These are phyloP conservation scores for Aleiodes testaceus DNA, from an alignment of 2,888 invertebrate species.

Conservation along the genomic window DNA sequence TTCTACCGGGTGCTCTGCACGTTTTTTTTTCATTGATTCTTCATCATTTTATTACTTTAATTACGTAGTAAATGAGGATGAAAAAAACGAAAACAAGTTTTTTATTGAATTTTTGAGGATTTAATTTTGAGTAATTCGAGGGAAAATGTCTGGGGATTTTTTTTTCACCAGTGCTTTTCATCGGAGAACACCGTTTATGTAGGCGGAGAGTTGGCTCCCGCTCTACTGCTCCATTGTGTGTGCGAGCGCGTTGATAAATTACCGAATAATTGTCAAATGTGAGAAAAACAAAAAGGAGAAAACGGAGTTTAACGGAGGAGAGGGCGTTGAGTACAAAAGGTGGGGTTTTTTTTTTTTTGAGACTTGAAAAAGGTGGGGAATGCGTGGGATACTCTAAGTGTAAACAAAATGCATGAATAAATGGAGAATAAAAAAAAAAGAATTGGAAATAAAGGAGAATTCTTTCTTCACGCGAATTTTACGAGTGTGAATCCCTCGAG, in stretches of 20 bases:
- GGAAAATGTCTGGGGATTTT: neutral
- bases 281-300: constrained; percentile 55
- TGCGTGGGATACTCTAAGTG: constrained; percentile 47
- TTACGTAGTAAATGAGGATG: neutral
- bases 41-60: constrained; percentile 13
- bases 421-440: neutral
- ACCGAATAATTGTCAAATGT: constrained; percentile 73
- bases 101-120: neutral
- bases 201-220: constrained; percentile 31
- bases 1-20: constrained; percentile 35
- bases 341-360: constrained; percentile 24
- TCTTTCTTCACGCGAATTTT: constrained; percentile 33
- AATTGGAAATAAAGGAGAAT: neutral
- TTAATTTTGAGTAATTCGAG: neutral
- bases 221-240: constrained; percentile 68
- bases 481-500: constrained; percentile 35
- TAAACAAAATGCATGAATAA: constrained; percentile 40
- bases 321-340: constrained; percentile 35
- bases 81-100: constrained; percentile 45
- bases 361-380: constrained; percentile 15
- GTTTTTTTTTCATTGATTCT: constrained; percentile 57
- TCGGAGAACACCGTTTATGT: constrained; percentile 52
- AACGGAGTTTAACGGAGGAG: constrained; percentile 44
- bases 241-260: constrained; percentile 72
- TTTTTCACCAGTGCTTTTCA: constrained; percentile 21